Conservation (phyloP, 2,888 invertebrate species). For the Metellina segmentata region DNA sequence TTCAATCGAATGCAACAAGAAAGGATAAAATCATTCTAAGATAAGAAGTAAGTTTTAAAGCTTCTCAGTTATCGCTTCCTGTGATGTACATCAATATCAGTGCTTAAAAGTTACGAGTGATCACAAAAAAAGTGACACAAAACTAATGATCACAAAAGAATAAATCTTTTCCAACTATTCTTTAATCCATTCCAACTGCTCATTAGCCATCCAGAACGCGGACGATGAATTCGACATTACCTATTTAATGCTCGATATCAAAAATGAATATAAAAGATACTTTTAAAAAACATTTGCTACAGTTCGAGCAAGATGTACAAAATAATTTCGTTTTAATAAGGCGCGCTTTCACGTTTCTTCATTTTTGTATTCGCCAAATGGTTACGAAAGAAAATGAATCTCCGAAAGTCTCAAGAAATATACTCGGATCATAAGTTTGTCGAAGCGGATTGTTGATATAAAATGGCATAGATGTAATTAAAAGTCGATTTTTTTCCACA, state of each 20-base stretch:
- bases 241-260: neutral
- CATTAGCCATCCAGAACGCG: neutral
- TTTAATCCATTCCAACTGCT: too few relatives aligned
- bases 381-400: neutral
- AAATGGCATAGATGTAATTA: neutral
- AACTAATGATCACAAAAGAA: too few relatives aligned
- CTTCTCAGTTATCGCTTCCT: too few relatives aligned
- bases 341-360: neutral
- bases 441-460: neutral
- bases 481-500: neutral
- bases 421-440: neutral
- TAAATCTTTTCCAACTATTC: too few relatives aligned
- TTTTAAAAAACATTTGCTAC: neutral
- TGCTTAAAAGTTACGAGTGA: too few relatives aligned
- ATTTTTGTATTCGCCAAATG: neutral
- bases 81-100: too few relatives aligned
- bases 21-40: too few relatives aligned
- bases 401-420: neutral
- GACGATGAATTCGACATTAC: neutral
- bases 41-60: too few relatives aligned
- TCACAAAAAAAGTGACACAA: too few relatives aligned
- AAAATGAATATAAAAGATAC: neutral
- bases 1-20: too few relatives aligned
- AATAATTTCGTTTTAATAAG: neutral
- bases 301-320: neutral